phyloP scores from a whole-genome alignment of 1,140 invertebrate genomes.

The Hyles euphorbiae region DNA sequence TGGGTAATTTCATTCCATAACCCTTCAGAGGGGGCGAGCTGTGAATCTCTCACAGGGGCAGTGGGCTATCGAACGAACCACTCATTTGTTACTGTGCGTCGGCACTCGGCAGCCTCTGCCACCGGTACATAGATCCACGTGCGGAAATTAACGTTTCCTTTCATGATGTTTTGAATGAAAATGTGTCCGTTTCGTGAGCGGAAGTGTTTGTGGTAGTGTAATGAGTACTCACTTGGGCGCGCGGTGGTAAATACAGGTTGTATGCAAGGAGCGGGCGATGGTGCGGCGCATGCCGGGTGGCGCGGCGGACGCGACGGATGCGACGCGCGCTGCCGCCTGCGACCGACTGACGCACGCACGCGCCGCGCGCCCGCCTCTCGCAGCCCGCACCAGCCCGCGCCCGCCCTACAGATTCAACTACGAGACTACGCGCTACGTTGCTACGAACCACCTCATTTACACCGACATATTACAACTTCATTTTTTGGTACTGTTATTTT shows the following conservation, averaged over 20 bases:
- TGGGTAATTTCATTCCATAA: conserved; percentile 48
- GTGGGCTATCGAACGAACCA: conserved; percentile 72
- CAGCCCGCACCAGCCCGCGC: conserved; percentile 8
- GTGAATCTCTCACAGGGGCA: conserved; percentile 69
- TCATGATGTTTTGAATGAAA: conserved; percentile 43
- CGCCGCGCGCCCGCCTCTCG: too few species aligned
- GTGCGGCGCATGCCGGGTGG: conserved; percentile 47
- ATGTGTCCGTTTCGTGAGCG: conserved; percentile 1
- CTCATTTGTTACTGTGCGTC: conserved; percentile 64
- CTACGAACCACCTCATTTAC: conserved; percentile 40
- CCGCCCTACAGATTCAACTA: conserved; percentile 27
- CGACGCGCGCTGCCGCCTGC: conserved; percentile 51
- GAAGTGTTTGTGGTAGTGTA: conserved; percentile 5
- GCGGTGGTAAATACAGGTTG: conserved; percentile 42
- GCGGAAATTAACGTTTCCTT: conserved; percentile 44
- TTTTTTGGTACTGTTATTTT: not conserved
- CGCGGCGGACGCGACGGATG: conserved; percentile 19
- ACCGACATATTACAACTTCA: conserved; percentile 13
- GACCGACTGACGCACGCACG: conserved; percentile 59
- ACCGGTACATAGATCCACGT: conserved; percentile 57
- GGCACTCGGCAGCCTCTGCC: conserved; percentile 34
- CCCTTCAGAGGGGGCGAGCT: conserved; percentile 57
- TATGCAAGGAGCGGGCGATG: conserved; percentile 20
- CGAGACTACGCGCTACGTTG: conserved; percentile 41
- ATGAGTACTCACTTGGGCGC: conserved; percentile 65